A percentile compares a stretch with the other conserved stretches of the same genome.
These are phyloP conservation scores for Anguilla pacifica DNA, from an alignment of 2,797 vertebrate species.

Conservation along the genomic window DNA sequence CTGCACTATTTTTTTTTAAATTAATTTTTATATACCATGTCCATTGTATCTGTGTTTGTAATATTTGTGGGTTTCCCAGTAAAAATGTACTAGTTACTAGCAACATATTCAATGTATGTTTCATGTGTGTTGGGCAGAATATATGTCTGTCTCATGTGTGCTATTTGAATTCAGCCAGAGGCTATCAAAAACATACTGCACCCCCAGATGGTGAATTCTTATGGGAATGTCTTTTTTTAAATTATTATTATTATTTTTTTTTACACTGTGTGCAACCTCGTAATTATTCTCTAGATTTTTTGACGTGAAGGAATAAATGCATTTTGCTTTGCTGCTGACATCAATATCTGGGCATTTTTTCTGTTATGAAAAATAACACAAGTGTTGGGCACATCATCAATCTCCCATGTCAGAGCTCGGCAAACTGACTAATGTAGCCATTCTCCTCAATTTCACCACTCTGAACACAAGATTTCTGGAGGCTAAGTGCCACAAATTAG, in stretches of 20 bases:
- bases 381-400: slow-evolving; percentile 33
- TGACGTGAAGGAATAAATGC: slow-evolving; percentile 35
- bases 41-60: neutral
- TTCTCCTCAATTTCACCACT: slow-evolving; percentile 29
- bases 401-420: slow-evolving; percentile 30
- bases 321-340: slow-evolving; percentile 37
- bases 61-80: neutral
- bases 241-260: neutral
- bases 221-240: neutral
- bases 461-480: slow-evolving; percentile 17
- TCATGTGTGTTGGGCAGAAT: neutral
- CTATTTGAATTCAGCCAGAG: neutral
- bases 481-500: slow-evolving; percentile 32
- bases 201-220: slow-evolving; percentile 19
- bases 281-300: slow-evolving; percentile 39
- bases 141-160: neutral
- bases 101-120: neutral
- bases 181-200: slow-evolving; percentile 15
- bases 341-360: slow-evolving; percentile 34
- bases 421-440: slow-evolving; percentile 26
- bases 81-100: neutral
- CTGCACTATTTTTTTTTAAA: neutral
- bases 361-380: slow-evolving; percentile 37
- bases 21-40: neutral
- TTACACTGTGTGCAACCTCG: slow-evolving; percentile 1